Conservation (phyloP, 2,113 vertebrate genomes). For the Peromyscus polionotus region DNA sequence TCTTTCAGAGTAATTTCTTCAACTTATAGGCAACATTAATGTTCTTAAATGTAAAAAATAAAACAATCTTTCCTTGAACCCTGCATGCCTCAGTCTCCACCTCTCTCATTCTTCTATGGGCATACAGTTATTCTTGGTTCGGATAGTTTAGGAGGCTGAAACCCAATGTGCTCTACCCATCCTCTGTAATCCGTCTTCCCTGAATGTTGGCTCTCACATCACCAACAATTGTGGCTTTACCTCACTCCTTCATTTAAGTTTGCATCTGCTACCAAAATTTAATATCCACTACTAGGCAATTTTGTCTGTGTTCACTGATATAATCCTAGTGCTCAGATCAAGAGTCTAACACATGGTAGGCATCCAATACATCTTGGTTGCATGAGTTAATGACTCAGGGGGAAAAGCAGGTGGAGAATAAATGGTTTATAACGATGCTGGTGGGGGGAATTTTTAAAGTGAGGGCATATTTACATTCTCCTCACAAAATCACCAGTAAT, state of each 20-base stretch:
- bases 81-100: neutral
- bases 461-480: neutral
- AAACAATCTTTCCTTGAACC: neutral
- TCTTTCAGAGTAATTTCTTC: constrained; percentile 29
- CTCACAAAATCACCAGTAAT: neutral
- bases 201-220: neutral
- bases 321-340: neutral
- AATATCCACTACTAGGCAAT: neutral
- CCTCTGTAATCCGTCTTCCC: neutral
- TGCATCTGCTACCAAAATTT: neutral
- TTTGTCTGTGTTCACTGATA: neutral
- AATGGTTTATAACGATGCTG: neutral
- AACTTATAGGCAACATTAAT: neutral
- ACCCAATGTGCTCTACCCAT: neutral
- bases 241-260: neutral
- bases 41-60: neutral
- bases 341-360: neutral
- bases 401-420: neutral
- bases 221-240: neutral
- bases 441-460: neutral
- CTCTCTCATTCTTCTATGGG: neutral
- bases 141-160: neutral
- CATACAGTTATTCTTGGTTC: neutral
- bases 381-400: neutral
- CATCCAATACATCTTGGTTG: neutral